These are phyloP conservation scores for Agonopterix heracliana DNA, from an alignment of 2,888 invertebrate species.

Conservation along the genomic window DNA sequence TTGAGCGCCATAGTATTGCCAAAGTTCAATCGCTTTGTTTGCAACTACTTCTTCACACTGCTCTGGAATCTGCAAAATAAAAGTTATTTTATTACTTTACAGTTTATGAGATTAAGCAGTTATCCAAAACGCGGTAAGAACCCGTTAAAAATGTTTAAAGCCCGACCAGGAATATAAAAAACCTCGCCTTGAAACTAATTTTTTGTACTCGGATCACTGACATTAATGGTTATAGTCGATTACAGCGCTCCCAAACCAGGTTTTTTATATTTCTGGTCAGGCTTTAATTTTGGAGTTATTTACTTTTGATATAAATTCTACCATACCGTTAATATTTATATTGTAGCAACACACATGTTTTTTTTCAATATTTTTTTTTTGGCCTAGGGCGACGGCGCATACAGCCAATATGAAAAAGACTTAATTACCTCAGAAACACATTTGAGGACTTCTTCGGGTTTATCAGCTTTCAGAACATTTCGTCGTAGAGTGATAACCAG, in stretches of 20 bases:
- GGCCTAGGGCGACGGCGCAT: neutral
- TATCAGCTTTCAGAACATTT: constrained; percentile 78
- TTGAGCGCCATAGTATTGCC: constrained; percentile 86
- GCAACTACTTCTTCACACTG: constrained; percentile 89
- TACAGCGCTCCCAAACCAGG: no score
- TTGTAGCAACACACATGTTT: constrained; percentile 1
- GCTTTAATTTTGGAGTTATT: no score
- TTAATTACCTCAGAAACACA: constrained; percentile 77
- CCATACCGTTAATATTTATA: neutral
- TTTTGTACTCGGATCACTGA: no score
- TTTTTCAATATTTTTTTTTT: neutral
- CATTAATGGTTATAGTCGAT: no score
- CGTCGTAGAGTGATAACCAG: constrained; percentile 82
- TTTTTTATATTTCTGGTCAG: no score
- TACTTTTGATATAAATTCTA: constrained; percentile 1
- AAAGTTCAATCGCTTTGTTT: constrained; percentile 89
- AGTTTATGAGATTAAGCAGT: no score
- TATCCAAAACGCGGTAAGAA: no score
- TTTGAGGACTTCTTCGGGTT: constrained; percentile 76
- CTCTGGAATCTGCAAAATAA: constrained; percentile 79
- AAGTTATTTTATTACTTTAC: no score
- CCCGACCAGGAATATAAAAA: no score
- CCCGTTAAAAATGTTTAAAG: no score
- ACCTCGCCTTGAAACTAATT: no score
- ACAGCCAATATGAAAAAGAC: neutral